Evolutionary conservation across 1,140 invertebrate genomes (phyloP).

Genomic region (Heliconius nattereri): DNA sequence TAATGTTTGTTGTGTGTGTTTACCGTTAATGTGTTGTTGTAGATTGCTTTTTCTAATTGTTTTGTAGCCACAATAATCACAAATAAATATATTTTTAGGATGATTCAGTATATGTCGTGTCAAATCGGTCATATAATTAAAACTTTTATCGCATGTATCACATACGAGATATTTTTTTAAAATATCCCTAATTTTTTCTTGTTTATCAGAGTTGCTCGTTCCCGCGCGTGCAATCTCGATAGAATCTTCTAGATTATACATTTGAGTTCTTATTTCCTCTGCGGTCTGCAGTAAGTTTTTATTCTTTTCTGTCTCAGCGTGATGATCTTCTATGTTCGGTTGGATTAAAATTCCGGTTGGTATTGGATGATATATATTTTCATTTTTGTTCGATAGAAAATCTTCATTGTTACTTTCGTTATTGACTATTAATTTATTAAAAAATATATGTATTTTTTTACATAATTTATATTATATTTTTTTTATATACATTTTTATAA

Average conservation of each 20-base stretch:
- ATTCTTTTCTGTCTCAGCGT: neutral
- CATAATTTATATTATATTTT: neutral
- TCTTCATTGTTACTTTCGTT: neutral
- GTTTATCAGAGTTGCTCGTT: neutral
- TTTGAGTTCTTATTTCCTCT: neutral
- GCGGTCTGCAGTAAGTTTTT: neutral
- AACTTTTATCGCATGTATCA: neutral
- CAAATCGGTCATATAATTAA: neutral
- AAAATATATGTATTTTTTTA: neutral
- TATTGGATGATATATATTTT: neutral
- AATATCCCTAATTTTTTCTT: neutral
- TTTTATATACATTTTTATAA: neutral
- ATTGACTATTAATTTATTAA: neutral
- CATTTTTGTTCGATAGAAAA: neutral
- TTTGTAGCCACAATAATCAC: slow-evolving; percentile 5
- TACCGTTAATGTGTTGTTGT: neutral
- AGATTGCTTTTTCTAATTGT: neutral
- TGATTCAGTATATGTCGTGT: neutral
- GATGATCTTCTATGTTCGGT: too few relatives aligned
- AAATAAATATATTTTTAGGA: neutral
- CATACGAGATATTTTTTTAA: neutral
- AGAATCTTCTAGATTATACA: neutral
- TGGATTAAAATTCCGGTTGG: neutral
- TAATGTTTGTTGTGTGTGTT: neutral
- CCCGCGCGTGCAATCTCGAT: neutral